Base-by-base conservation (phyloP, 2,888 invertebrate species). In the Thera obeliscata region DNA sequence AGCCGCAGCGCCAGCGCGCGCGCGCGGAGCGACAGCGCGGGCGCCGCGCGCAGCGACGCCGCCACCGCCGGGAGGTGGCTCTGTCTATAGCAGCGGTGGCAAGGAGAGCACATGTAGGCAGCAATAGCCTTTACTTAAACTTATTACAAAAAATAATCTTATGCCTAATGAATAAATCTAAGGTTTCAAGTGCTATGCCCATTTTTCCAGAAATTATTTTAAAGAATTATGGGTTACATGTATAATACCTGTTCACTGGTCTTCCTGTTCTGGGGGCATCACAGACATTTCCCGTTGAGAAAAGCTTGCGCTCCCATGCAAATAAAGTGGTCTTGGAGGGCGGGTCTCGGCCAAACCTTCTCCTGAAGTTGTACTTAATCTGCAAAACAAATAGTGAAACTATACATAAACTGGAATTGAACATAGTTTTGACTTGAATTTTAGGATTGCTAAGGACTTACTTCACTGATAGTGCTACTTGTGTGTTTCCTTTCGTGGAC, bases 401-500 rank as follows among this genome's bases (percentile, higher is more conserved):
- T 22, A 22, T 22, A 22, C 22, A 22, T 22, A 22, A 22, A 22
- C 22, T 22, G 22, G 22, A 22, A 22, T 22, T 22, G 22, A 22
- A 22, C 22, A 22, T 22, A 22, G 22, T 22, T 22, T 22, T 22
- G 22, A 22, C 0, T 22, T 22, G 22, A 22, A 22, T 22, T 22
- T 22, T 22, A 22, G 22, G 22, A 22, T 22, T 22, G 22, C 22
- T 22, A 22, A 22, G 22, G 22, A 64, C 64, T 61, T 55, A 84
- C 87, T 69, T 86, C 82, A 33, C 80, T 80, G 67, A 87, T 83
- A 54, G 82, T 82, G 43, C 62, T 78, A 55, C 78, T 84, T 9
- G 90, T 88, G 65, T 81, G 81, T 58, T 85, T 83, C 58, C 89
- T 84, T 76, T 94, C 93, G 67, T 94, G 93, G 38, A 93, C 90